A percentile compares a stretch with the other conserved stretches of the same genome.
phyloP scores from a whole-genome alignment of 2,888 invertebrate genomes.

The Nemotelus nigrinus region DNA sequence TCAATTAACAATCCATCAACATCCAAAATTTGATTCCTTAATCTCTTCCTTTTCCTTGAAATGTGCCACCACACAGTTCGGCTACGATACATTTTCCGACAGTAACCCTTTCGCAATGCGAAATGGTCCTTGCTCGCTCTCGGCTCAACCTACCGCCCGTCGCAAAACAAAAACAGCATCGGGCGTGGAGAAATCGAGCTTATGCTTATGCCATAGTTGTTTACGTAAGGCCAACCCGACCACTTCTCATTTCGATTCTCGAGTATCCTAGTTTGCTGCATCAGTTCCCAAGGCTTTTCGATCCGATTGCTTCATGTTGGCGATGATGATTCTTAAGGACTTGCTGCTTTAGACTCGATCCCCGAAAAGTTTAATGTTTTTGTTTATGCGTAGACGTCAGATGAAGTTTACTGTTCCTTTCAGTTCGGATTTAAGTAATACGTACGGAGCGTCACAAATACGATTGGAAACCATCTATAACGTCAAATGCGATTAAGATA shows the following conservation, averaged over 20 bases:
- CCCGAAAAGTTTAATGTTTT: constrained; percentile 22
- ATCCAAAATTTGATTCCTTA: constrained; percentile 55
- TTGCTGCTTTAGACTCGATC: neutral
- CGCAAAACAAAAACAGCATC: constrained; percentile 21
- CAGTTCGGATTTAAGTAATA: constrained; percentile 43
- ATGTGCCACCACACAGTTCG: constrained; percentile 30
- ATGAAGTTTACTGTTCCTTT: constrained; percentile 1
- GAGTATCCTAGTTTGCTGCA: constrained; percentile 18
- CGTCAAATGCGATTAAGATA: neutral
- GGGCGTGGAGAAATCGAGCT: constrained; percentile 22
- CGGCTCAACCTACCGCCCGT: neutral
- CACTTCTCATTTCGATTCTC: constrained; percentile 1
- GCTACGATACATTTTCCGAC: constrained; percentile 27
- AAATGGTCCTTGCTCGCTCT: neutral
- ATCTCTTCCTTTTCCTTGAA: constrained; percentile 49
- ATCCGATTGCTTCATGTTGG: neutral
- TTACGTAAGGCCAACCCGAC: no score
- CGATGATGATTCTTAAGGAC: constrained; percentile 15
- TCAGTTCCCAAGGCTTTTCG: constrained; percentile 22
- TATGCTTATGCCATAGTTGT: constrained; percentile 8
- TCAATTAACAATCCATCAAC: constrained; percentile 58
- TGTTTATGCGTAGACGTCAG: constrained; percentile 23
- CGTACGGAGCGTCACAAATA: constrained; percentile 44
- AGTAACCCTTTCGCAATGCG: constrained; percentile 32
- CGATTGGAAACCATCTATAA: constrained; percentile 7